Evolutionary conservation across 1,140 invertebrate genomes (phyloP), one percentile per base, ranked within the genome.

Genomic region (Radopholus similis): DNA sequence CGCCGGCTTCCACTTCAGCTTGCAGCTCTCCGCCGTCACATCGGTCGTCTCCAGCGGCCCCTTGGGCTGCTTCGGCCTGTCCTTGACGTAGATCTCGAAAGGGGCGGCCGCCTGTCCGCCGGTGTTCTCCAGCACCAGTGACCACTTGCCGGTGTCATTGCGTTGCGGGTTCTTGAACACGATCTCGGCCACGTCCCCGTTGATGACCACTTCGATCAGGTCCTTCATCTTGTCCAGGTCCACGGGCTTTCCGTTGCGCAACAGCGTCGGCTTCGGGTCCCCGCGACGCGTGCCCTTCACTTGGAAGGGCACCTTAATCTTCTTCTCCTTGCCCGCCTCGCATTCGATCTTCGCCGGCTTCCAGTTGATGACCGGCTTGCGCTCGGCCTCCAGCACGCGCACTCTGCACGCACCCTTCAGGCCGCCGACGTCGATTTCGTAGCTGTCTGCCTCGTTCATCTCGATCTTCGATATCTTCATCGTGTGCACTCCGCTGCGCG

Each of bases 1-100:
- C 6, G 86, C 85, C 57, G 81, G 86, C 77, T 95, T 92, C 90
- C 95, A 99, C 35, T 89, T 86, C 0, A 99, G 88, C 34, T 91
- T 88, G 84, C 92, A 96, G 28, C 90, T 91, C 67, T 90, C 91
- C 75, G 92, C 89, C 84, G 90, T 97, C 1, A 99, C 86, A 71
- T 98, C 93, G 1, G 87, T 88, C 0, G 97, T 91, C 75, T 95
- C 89, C 30, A 99, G 88, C 8, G 87, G 87, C 71, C 94, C 68
- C 58, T 77, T 80, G 51, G 77, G 74, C 6, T 51, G 28, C 47
- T 81, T 81, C n/a, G 79, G 79, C 56, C 72, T 74, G 35, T 81
- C 79, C 23, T 68, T 76, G 44, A 81, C 77, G 38, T 70, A 68
- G 38, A 81, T 60, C 44, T 81, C 79, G 62, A 81, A 81, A 21